Base-by-base conservation (phyloP, 1,140 invertebrate genomes). In the Sitophilus oryzae region DNA sequence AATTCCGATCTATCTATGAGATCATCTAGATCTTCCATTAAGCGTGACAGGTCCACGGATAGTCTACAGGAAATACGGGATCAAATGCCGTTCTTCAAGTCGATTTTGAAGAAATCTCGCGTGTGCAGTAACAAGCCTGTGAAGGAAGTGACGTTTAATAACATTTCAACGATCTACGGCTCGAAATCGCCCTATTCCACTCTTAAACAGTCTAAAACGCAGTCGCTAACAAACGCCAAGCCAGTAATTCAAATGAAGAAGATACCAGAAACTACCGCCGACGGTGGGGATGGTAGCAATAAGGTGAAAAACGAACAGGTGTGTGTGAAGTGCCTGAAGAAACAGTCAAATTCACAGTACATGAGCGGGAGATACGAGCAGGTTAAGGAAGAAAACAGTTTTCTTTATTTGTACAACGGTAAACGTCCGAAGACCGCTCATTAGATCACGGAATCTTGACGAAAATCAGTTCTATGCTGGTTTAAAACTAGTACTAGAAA, bases 81-180 rank as follows among this genome's bases (percentile, higher is more conserved):
- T 10, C 49, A 52, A 14, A 42, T 52, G 49, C 49, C 37, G 2
- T 9, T 52, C 3, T 52, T 52, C 16, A 52, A 52, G 20, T 52
- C 49, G 2, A 43, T 52, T 19, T 11, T 43, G 1, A 52, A 52
- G 19, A 42, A 41, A 16, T 52, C 49, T 14, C 5, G 11, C 5
- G 21, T 14, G 1, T 4, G 16, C 15, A 38, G 41, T 20, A 10
- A 19, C n/a, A 41, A 34, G 20, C 38, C 49, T 8, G n/a, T 20
- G 9, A 52, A 52, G 30, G 49, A 35, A 19, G 49, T 52, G 1
- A 52, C 49, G 2, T 52, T 52, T 14, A 52, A 52, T 34, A 52
- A 43, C 35, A 30, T 52, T 10, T 41, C 49, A 20, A 52, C 49
- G 21, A 52, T 52, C n/a, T 52, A 52, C 23, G 47, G 47, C 22